Percentiles rank a stretch among this genome's conserved stretches.
phyloP scores from a whole-genome alignment of 1,140 invertebrate species.

The Brachystomella parvula region DNA sequence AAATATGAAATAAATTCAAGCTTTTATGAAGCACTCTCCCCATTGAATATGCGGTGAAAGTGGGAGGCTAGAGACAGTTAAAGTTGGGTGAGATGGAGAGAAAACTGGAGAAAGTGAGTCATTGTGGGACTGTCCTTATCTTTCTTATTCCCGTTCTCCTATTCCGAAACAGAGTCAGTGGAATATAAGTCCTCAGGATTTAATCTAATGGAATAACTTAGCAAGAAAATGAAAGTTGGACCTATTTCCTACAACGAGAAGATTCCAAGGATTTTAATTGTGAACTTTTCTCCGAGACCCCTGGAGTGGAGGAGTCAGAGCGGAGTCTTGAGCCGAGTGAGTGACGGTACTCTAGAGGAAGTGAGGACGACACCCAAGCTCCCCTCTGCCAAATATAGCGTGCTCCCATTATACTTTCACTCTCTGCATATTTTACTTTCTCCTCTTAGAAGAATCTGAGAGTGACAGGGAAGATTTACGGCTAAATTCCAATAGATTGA shows the following conservation, averaged over 20 bases:
- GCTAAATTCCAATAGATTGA: background rate
- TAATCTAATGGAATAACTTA: slow-evolving; percentile 13
- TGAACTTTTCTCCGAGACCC: background rate
- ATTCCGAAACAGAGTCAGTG: background rate
- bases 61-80: too few relatives aligned
- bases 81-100: too few relatives aligned
- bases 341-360: background rate
- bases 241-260: background rate
- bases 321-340: background rate
- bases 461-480: slow-evolving; percentile 7
- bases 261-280: slow-evolving; percentile 6
- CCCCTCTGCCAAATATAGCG: too few relatives aligned
- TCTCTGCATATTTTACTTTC: too few relatives aligned
- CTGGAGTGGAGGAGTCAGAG: background rate
- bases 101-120: too few relatives aligned
- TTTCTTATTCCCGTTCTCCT: background rate
- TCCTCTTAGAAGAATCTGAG: slow-evolving; percentile 3
- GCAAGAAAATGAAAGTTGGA: background rate
- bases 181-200: background rate
- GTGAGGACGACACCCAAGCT: too few relatives aligned
- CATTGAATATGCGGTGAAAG: too few relatives aligned
- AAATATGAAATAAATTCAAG: too few relatives aligned
- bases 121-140: too few relatives aligned
- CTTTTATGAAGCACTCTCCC: too few relatives aligned
- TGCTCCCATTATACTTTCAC: too few relatives aligned